phyloP scores from a whole-genome alignment of 2,113 vertebrate species.

The Leucopsar rothschildi region DNA sequence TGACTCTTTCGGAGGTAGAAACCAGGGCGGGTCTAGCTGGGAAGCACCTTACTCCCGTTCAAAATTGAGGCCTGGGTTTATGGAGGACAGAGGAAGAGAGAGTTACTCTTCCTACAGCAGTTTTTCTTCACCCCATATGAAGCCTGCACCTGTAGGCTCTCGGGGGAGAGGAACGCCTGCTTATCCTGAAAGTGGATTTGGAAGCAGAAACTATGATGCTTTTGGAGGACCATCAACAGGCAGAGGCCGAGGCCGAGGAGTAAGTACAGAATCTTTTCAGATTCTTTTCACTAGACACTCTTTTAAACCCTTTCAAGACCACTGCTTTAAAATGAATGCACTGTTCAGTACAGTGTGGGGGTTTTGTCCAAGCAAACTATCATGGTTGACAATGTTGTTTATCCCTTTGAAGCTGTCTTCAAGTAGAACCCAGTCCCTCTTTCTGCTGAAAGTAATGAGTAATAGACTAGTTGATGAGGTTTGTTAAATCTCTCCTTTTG shows the following conservation, averaged over 20 bases:
- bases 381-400: constrained; percentile 61
- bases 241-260: constrained; percentile 89
- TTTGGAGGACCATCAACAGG: constrained; percentile 86
- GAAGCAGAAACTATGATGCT: constrained; percentile 88
- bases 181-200: constrained; percentile 85
- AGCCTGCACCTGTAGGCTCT: constrained; percentile 88
- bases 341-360: constrained; percentile 74
- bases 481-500: constrained; percentile 74
- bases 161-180: constrained; percentile 88
- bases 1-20: constrained; percentile 90
- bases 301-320: constrained; percentile 87
- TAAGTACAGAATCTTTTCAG: constrained; percentile 90
- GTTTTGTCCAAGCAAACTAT: constrained; percentile 63
- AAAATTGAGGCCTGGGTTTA: constrained; percentile 88
- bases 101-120: constrained; percentile 87
- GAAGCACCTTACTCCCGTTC: constrained; percentile 84
- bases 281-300: constrained; percentile 88
- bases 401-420: constrained; percentile 67
- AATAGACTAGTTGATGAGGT: constrained; percentile 70
- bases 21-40: constrained; percentile 86
- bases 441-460: constrained; percentile 65
- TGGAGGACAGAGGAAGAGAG: constrained; percentile 87
- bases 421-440: constrained; percentile 56
- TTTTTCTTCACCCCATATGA: constrained; percentile 86
- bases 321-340: constrained; percentile 74